These are phyloP conservation scores for Hystrix brachyura DNA, from an alignment of 2,113 vertebrate species.

Conservation along the genomic window DNA sequence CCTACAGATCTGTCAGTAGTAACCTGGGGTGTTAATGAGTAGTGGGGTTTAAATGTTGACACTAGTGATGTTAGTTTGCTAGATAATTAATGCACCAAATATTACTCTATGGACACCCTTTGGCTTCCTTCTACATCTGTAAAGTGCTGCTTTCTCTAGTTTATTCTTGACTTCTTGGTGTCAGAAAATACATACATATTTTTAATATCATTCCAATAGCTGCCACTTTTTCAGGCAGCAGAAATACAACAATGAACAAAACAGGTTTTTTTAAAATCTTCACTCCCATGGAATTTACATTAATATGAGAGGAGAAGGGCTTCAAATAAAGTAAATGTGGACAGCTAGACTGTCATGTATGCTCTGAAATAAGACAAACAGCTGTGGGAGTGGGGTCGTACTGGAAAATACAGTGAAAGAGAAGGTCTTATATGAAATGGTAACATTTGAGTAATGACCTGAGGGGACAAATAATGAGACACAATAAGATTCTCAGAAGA, in stretches of 20 bases:
- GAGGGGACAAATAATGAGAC: background rate
- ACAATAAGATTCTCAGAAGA: background rate
- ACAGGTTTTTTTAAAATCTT: background rate
- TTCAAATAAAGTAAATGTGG: background rate
- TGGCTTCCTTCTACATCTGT: too few relatives aligned
- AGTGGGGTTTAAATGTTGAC: background rate
- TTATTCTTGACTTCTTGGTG: background rate
- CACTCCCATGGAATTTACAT: background rate
- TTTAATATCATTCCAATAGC: background rate
- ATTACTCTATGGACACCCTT: background rate
- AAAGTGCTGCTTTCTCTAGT: background rate
- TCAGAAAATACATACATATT: background rate
- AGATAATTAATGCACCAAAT: background rate
- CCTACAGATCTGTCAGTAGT: background rate
- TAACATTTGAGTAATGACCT: background rate
- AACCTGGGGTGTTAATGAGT: background rate
- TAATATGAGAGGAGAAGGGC: background rate
- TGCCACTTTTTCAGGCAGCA: background rate
- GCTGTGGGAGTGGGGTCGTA: background rate
- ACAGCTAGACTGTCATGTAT: background rate
- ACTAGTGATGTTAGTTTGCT: background rate
- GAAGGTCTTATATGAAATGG: background rate
- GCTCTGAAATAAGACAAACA: background rate
- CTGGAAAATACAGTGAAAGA: background rate
- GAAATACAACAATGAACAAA: background rate